Percentiles rank a stretch among this genome's conserved stretches.
Evolutionary conservation across 2,113 vertebrate genomes (phyloP).

Genomic region (Falcunculus frontatus): DNA sequence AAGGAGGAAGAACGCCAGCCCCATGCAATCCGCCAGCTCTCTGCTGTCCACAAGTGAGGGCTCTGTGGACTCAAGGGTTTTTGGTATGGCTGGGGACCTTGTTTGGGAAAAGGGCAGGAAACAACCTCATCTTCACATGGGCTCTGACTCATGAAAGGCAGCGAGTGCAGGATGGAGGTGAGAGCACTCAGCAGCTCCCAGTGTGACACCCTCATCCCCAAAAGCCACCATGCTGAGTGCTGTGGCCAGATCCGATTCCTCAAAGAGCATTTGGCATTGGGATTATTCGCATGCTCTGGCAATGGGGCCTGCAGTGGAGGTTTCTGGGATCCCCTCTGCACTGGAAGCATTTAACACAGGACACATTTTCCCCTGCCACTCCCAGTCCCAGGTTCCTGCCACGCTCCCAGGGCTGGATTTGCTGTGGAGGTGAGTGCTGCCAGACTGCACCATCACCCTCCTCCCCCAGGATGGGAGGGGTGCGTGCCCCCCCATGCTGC

Average conservation of each 20-base stretch:
- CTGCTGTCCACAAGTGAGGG: not conserved
- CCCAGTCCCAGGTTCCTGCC: not conserved
- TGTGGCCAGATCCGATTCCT: not conserved
- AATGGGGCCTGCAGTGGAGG: rapidly evolving
- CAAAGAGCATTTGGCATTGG: not conserved
- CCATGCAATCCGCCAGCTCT: not conserved
- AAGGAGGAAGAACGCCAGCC: not conserved
- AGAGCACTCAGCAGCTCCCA: not conserved
- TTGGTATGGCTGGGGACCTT: not conserved
- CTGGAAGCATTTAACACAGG: not conserved
- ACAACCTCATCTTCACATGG: not conserved
- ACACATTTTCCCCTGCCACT: rapidly evolving
- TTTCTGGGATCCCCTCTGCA: not conserved
- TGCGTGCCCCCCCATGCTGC: rapidly evolving
- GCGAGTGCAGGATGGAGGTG: not conserved
- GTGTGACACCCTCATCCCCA: not conserved
- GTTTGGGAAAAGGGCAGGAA: not conserved
- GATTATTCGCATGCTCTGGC: not conserved
- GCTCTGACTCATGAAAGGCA: not conserved
- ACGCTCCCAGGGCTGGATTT: not conserved
- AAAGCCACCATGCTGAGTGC: not conserved
- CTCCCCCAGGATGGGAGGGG: not conserved
- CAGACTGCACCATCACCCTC: not conserved
- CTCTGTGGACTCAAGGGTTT: not conserved
- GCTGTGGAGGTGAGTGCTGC: not conserved